Evolutionary conservation across 2,797 vertebrate genomes (phyloP).

Genomic region (Ambastaia sidthimunki): DNA sequence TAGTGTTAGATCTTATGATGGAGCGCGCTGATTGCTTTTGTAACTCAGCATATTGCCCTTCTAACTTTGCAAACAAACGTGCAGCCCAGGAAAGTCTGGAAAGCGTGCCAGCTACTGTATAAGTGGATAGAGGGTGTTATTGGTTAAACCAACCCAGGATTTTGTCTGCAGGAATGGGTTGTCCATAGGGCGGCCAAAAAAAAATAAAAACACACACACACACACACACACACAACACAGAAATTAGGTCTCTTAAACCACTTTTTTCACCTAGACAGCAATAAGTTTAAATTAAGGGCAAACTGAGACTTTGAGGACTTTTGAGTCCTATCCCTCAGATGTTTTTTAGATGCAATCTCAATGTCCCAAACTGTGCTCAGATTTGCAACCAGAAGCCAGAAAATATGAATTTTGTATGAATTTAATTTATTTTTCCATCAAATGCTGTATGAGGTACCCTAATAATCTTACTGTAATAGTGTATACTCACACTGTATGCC

Average conservation of each 20-base stretch:
- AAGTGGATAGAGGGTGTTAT: background rate
- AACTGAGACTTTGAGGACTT: background rate
- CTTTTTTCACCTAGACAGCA: no score
- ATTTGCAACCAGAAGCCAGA: background rate
- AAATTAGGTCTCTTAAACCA: background rate
- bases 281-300: background rate
- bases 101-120: background rate
- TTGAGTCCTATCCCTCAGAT: background rate
- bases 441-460: background rate
- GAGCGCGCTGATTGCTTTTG: conserved; percentile 36
- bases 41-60: conserved; percentile 17
- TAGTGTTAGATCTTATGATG: conserved; percentile 41
- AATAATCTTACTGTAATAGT: background rate
- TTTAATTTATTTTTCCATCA: no score
- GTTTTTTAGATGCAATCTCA: background rate
- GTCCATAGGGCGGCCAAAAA: background rate
- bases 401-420: no score
- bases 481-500: no score
- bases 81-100: background rate
- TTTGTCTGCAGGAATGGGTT: background rate
- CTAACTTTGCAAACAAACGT: conserved; percentile 20
- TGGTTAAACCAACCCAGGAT: background rate
- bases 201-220: background rate
- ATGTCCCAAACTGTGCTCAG: background rate
- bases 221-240: no score